A percentile compares a stretch with the other conserved stretches of the same genome.
These are phyloP conservation scores for Lampris incognitus DNA, from an alignment of 2,113 vertebrate genomes.

Conservation along the genomic window DNA sequence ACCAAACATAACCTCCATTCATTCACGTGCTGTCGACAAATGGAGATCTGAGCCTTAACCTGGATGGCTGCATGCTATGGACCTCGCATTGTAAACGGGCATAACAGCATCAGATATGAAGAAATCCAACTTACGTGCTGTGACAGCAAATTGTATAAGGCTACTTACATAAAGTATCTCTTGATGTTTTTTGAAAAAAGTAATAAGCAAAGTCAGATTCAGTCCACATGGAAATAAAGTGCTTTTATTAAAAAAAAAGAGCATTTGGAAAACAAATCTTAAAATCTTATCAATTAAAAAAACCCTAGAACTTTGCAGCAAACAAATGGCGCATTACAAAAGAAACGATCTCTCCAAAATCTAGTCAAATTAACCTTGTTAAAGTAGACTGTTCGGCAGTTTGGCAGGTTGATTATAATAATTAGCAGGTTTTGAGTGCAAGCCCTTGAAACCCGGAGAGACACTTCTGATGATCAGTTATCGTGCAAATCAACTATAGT, in stretches of 20 bases:
- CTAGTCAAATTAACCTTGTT: conserved; percentile 51
- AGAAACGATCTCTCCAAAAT: conserved; percentile 35
- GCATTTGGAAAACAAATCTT: conserved; percentile 61
- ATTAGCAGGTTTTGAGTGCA: conserved; percentile 45
- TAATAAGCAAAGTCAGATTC: not conserved
- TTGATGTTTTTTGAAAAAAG: not conserved
- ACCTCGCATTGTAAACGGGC: not conserved
- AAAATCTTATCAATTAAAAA: conserved; percentile 56
- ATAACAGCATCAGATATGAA: not conserved
- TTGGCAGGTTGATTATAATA: conserved; percentile 66
- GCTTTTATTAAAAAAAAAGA: conserved; percentile 83
- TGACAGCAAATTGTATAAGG: not conserved
- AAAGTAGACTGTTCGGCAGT: conserved; percentile 50
- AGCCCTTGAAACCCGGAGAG: conserved; percentile 45
- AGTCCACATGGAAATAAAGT: conserved; percentile 81
- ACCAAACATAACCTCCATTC: conserved; percentile 13
- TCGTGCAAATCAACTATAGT: conserved; percentile 66
- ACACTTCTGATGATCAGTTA: conserved; percentile 43
- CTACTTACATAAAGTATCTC: not conserved
- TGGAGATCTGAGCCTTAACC: too few species aligned
- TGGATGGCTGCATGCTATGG: too few species aligned
- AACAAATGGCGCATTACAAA: conserved; percentile 56
- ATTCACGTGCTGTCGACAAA: too few species aligned
- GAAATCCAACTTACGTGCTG: not conserved
- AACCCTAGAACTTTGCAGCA: conserved; percentile 35